phyloP scores from a whole-genome alignment of 2,888 invertebrate genomes.

The Pandemis cinnamomeana region DNA sequence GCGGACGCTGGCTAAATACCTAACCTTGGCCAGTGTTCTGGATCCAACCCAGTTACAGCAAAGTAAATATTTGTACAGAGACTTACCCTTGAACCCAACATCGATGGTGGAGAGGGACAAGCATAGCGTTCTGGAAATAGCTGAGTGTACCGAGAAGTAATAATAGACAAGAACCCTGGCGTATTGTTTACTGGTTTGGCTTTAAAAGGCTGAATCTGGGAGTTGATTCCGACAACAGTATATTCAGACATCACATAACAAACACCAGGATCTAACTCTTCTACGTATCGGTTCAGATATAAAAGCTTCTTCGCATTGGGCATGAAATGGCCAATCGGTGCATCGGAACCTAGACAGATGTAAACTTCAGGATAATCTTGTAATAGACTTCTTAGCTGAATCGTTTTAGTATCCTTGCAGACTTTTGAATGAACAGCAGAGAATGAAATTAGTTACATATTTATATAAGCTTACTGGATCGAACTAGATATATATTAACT shows the following conservation, averaged over 20 bases:
- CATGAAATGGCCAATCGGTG: too few species aligned
- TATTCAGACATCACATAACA: too few species aligned
- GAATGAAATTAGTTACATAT: too few species aligned
- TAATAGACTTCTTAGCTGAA: background rate
- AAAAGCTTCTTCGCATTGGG: background rate
- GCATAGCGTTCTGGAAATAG: constrained; percentile 47
- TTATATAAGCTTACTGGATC: too few species aligned
- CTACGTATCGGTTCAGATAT: too few species aligned
- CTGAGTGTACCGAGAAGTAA: constrained; percentile 39
- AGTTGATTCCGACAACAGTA: background rate
- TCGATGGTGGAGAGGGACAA: constrained; percentile 47
- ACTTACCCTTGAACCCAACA: constrained; percentile 47
- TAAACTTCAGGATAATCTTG: background rate
- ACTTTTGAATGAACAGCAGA: too few species aligned
- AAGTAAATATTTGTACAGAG: constrained; percentile 54
- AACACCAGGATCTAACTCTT: too few species aligned
- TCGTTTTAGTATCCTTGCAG: too few species aligned
- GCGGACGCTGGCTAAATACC: background rate
- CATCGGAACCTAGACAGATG: background rate
- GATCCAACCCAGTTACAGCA: constrained; percentile 23
- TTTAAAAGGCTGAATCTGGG: background rate
- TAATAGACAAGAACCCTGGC: constrained; percentile 31
- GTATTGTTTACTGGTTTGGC: constrained; percentile 26
- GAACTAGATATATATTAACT: too few species aligned
- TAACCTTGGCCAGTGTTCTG: constrained; percentile 14